Base-by-base conservation (phyloP, 2,888 invertebrate species). In the Watsonalla cultraria region DNA sequence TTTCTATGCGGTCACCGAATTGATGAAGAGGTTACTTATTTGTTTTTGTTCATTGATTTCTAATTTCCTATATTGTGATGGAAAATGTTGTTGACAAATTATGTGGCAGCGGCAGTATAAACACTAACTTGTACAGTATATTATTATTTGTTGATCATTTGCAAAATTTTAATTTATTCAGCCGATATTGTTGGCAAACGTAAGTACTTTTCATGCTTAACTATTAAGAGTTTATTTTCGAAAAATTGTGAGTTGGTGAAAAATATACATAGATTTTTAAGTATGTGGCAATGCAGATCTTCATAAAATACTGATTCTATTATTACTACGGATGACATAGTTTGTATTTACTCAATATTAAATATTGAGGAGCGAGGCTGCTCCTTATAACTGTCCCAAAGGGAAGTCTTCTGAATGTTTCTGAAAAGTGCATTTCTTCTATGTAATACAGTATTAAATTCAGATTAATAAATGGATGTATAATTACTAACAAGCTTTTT, bases 401-500 rank as follows among this genome's bases (percentile, higher is more conserved):
- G 90, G 91, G 90, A 91, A 92, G 94, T 95, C 95, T 95, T 95
- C 95, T 95, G 95, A 94, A 95, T 94, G 95, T 95, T 95, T 95
- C 95, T 93, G 93, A 93, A 92, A 94, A 94, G 95, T 95, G 95
- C 95, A 95, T 95, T 95, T 95, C 95, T 94, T 95, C 94, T 95
- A 95, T 95, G 94, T 95, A 94, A 95, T 95, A 95, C 95, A 95
- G 95, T 95, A 95, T 95, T 95, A 95, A 94, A 93, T 94, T 94
- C 93, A 81, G 88, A 90, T 86, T 90, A 91, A 87, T 90, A 90
- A 91, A 91, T 90, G 86, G 82, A 90, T 90, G 86, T 90, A 87
- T 86, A 80, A 85, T 73, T 77, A 76, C 61, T 60, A 57, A 24
- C 49, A 13, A 15, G 46, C 6, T 45, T 47, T 15, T 24, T 64